phyloP scores from a whole-genome alignment of 2,888 invertebrate species.

The Torymus auratus region DNA sequence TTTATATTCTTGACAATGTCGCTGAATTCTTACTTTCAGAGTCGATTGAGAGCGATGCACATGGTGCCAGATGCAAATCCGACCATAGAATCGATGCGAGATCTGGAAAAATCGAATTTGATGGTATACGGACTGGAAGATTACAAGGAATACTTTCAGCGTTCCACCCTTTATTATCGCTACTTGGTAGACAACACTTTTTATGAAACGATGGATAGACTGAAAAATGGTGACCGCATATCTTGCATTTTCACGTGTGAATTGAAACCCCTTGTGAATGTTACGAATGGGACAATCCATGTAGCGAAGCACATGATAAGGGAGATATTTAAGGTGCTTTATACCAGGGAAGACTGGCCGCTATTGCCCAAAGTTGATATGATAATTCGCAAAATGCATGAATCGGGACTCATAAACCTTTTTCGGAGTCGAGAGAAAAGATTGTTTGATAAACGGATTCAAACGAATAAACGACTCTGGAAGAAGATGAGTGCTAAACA shows the following conservation, averaged over 20 bases:
- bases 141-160: conserved; percentile 6
- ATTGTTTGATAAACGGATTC: no score
- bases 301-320: background rate
- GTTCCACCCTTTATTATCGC: background rate
- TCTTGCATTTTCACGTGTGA: conserved; percentile 6
- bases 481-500: no score
- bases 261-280: background rate
- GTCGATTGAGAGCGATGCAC: conserved; percentile 17
- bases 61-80: conserved; percentile 4
- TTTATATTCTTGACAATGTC: conserved; percentile 6
- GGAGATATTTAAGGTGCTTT: background rate
- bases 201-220: background rate
- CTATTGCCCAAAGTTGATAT: background rate
- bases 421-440: no score
- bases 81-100: conserved; percentile 1
- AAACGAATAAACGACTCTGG: no score
- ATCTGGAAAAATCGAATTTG: conserved; percentile 21
- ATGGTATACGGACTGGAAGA: background rate
- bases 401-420: background rate
- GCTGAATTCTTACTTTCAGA: conserved; percentile 12
- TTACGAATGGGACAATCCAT: background rate
- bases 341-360: conserved; percentile 18
- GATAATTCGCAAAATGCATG: background rate
- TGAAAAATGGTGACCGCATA: background rate
- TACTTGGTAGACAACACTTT: background rate